Evolutionary conservation across 30 jellyfish, hydroid and myxozoan species (phyloP), one percentile per base, ranked within the genome.

Genomic region (Clytia hemisphaerica): DNA sequence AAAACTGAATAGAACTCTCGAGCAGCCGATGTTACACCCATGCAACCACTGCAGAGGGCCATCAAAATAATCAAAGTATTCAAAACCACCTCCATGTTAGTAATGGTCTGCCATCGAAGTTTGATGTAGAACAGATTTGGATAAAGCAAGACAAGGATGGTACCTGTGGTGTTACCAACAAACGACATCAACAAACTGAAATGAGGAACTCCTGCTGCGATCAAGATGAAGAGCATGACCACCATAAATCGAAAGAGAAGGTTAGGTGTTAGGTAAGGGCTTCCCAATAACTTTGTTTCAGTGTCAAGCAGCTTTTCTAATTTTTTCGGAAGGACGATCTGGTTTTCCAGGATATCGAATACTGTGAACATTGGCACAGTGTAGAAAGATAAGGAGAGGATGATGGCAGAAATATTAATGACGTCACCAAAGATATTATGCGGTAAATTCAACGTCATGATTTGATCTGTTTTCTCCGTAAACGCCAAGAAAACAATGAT

Each of bases 101-200:
- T 30, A 22, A 85, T 50, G 31, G 58, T 71, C 35, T 78, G 44
- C 96, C 96, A 85, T 37, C 96, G 82, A 10, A 85, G 65, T 60
- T 72, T 77, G 72, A 85, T 58, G 82, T 85, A 85, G 55, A 77
- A 85, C 55, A 85, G 44, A 36, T 89, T 72, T 22, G 96, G 96
- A 65, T 77, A 85, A 45, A 85, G 67, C 36, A 85, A 78, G 35
- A 63, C 96, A 44, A 85, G 72, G 49, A 74, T 61, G 85, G 72
- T 72, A 16, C 96, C 96, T 1, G 96, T 57, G 22, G 85, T 70
- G 69, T 90, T 85, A 44, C 96, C 96, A 40, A 85, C 96, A 49
- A 85, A 85, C 15, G 96, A 92, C 96, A 85, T 85, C 85, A 85
- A 72, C 79, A 85, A 63, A 54, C 96, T 85, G 45, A 85, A 85